phyloP scores from a whole-genome alignment of 2,113 vertebrate species.

The Pangasianodon gigas region DNA sequence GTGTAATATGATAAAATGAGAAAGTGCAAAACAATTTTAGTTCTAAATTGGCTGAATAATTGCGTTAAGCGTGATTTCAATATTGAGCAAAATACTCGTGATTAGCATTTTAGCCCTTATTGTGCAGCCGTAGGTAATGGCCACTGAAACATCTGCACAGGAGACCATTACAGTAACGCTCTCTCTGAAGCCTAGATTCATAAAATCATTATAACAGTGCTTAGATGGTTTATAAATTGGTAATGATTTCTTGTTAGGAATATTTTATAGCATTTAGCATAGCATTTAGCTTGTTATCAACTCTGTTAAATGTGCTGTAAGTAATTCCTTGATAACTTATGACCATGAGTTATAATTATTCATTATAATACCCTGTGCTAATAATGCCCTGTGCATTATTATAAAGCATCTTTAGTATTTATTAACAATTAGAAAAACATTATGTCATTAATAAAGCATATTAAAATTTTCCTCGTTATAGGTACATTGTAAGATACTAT shows the following conservation, averaged over 20 bases:
- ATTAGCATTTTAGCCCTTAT: neutral
- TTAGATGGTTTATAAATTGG: neutral
- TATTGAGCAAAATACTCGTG: neutral
- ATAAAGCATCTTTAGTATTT: neutral
- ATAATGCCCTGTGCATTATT: neutral
- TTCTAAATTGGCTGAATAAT: neutral
- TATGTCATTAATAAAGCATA: neutral
- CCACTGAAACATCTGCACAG: neutral
- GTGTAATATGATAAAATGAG: neutral
- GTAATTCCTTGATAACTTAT: neutral
- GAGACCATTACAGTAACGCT: neutral
- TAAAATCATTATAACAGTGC: neutral
- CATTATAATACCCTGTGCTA: neutral
- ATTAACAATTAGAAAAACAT: neutral
- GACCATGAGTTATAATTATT: neutral
- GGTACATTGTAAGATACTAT: neutral
- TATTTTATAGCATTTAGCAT: no score
- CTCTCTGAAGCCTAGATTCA: neutral
- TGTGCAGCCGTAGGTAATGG: neutral
- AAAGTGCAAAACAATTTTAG: neutral
- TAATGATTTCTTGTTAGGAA: neutral
- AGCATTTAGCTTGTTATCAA: neutral
- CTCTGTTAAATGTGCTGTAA: neutral
- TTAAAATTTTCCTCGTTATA: neutral
- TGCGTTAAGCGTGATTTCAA: no score